These are phyloP conservation scores for Drosophila lowei DNA, from an alignment of 1,140 invertebrate genomes.

Conservation along the genomic window DNA sequence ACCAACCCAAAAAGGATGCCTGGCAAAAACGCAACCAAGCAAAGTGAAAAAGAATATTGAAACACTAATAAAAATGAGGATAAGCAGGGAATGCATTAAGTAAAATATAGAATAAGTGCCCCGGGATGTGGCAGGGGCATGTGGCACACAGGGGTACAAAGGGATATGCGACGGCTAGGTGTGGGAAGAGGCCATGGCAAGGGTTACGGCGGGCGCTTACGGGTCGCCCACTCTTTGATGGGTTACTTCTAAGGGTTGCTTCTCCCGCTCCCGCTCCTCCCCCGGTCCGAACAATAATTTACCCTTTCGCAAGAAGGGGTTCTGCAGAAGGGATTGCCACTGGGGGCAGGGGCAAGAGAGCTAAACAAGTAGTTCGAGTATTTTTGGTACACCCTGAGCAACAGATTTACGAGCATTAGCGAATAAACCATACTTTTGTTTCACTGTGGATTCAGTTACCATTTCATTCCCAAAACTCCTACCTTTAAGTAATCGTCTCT, in stretches of 20 bases:
- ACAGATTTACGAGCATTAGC: slow-evolving; percentile 23
- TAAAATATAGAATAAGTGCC: slow-evolving; percentile 79
- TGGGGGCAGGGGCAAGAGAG: too few species aligned
- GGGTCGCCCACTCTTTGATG: background rate
- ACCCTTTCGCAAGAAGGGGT: too few species aligned
- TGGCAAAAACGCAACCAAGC: slow-evolving; percentile 70
- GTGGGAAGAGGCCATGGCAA: slow-evolving; percentile 5
- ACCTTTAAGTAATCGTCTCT: too few species aligned
- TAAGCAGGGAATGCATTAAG: slow-evolving; percentile 80
- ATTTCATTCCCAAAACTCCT: too few species aligned
- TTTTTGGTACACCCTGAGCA: slow-evolving; percentile 44
- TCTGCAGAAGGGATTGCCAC: too few species aligned
- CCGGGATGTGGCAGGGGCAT: slow-evolving; percentile 6
- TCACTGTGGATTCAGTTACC: too few species aligned
- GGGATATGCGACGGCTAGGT: background rate
- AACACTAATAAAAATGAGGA: slow-evolving; percentile 82
- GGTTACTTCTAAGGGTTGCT: too few species aligned
- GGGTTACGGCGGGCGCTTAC: background rate
- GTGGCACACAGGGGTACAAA: background rate
- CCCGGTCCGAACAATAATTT: too few species aligned
- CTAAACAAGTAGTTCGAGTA: background rate
- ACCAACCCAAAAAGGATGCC: slow-evolving; percentile 38
- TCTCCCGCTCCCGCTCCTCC: too few species aligned
- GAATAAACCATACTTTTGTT: too few species aligned
- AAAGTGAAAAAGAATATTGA: slow-evolving; percentile 82